Conservation (phyloP, 1,140 invertebrate species). For the Acromyrmex charruanus region DNA sequence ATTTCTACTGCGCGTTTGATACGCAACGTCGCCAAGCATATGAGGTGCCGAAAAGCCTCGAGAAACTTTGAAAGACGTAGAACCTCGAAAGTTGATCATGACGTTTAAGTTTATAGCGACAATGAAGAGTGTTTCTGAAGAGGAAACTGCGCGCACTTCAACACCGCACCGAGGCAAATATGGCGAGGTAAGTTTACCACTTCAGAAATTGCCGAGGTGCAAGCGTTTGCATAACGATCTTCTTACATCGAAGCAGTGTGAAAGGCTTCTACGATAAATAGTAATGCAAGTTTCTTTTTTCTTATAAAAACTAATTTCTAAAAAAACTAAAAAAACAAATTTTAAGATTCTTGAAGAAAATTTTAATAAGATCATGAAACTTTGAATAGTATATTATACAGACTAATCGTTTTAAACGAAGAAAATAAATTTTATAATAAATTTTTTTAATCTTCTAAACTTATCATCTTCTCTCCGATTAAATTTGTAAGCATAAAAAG, state of each 20-base stretch:
- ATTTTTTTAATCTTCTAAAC: neutral
- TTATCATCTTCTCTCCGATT: neutral
- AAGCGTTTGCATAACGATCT: constrained; percentile 50
- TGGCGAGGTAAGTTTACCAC: constrained; percentile 48
- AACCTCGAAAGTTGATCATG: constrained; percentile 33
- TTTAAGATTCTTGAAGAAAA: neutral
- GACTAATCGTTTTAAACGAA: neutral
- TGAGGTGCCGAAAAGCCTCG: constrained; percentile 43
- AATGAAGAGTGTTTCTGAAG: constrained; percentile 53
- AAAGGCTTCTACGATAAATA: neutral
- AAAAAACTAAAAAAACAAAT: neutral
- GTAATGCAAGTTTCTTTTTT: neutral
- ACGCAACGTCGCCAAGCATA: constrained; percentile 27
- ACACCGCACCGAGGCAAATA: constrained; percentile 21
- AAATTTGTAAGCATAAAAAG: constrained; percentile 8
- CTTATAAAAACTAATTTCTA: neutral
- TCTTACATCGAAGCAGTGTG: constrained; percentile 11
- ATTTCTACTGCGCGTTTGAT: constrained; percentile 25
- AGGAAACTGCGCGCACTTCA: constrained; percentile 44
- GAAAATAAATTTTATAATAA: neutral
- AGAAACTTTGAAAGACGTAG: constrained; percentile 42
- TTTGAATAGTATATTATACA: neutral
- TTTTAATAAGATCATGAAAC: neutral
- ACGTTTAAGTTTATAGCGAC: constrained; percentile 60
- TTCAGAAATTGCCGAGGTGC: constrained; percentile 54